Evolutionary conservation across 2,888 invertebrate species (phyloP), one percentile per base, ranked within the genome.

Genomic region (Mythimna impura): DNA sequence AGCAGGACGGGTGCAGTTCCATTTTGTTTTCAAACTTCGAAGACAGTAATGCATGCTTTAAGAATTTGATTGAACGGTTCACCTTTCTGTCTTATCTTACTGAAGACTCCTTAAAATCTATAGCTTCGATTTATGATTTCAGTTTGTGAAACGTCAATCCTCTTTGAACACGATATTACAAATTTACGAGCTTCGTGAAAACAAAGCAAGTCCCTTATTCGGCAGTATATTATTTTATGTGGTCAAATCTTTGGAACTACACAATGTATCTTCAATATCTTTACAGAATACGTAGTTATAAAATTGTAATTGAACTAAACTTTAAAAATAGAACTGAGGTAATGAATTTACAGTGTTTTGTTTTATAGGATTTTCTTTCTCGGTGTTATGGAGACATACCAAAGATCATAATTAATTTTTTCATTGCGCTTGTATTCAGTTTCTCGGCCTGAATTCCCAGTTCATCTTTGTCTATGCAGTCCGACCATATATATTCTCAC

Each of bases 131-230:
- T 91, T 89, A 89, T 86, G 90, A 88, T 89, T 86, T 85, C 81
- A 86, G 85, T 89, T 90, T 86, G 84, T 80, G 77, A 88, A 86
- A 86, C 88, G 80, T 89, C 90, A 82, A 88, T 78, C 60, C 68
- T 65, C 79, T 87, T 85, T 83, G 83, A 89, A 86, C 47, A 47
- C 65, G 80, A 80, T 84, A 82, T 90, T 87, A 30, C 3, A 90
- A 90, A 86, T 90, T 89, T 90, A 91, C 80, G 89, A 88, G 68
- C 40, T 54, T 86, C 82, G 76, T 87, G 84, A 86, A 89, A 88
- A 87, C 87, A 88, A 86, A 80, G 75, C 80, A 71, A 73, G 77
- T 69, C 55, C 43, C 60, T 68, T 66, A 68, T 72, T 72, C 69
- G 75, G 52, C 65, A 52, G 61, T 82, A 71, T 78, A 80, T 72